Evolutionary conservation across 37 sponge, comb jelly and placozoan genomes (phyloP), one percentile per base, ranked within the genome.

Genomic region (Diacarnus erythraeanus): DNA sequence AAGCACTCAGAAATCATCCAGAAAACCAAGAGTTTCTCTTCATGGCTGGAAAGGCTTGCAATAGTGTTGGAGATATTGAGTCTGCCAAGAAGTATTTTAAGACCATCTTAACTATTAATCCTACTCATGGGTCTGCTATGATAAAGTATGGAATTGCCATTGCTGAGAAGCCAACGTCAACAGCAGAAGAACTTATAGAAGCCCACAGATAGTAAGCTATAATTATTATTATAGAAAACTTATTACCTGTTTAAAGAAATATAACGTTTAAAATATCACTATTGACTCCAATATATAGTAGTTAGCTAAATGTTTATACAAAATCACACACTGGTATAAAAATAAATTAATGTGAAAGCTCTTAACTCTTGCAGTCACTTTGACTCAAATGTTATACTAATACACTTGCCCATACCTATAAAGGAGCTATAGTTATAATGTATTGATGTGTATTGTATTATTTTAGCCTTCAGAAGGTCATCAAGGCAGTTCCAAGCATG

Each of bases 11-110:
- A 23, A 27, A 59, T 26, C 69, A 59, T 34, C 88, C 79, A 18
- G 66, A 64, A 5, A 51, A 79, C 30, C 44, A 69, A 2, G 78
- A 83, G 59, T 72, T 85, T 6, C 64, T 82, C 30, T 90, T 41
- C 38, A 72, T 77, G 33, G 23, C 81, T 35, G 91, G 72, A 20
- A 74, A 59, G 30, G 38, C 68, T 0, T 80, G 80, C 60, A 15
- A 77, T 12, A 38, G 72, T 36, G 23, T 74, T 1, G 57, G 77
- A 38, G 75, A 83, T 17, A 42, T 21, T 59, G 38, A 21, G 2
- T 35, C 38, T 18, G 83, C 82, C n/a, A 84, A 83, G 43, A 42
- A 41, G 56, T 66, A 42, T 41, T 86, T 72, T 20, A 64, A 75
- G 68, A 75, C 60, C 59, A 79, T 74, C 25, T 22, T 86, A 15